Percentiles rank a stretch among this genome's conserved stretches.
Evolutionary conservation across 2,797 vertebrate species (phyloP).

Genomic region (Poeciliopsis presidionis): DNA sequence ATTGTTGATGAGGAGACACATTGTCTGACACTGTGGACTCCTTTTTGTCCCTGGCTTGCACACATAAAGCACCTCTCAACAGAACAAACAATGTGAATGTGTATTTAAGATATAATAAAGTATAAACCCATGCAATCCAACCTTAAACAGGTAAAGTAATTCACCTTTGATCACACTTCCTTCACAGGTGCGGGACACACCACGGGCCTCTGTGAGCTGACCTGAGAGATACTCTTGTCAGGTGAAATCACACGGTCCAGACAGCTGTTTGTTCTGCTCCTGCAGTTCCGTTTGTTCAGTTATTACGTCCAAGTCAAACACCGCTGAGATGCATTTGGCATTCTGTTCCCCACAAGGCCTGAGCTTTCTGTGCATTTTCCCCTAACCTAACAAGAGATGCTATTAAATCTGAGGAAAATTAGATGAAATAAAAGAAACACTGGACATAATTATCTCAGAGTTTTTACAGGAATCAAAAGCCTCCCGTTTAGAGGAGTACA

Average conservation of each 20-base stretch:
- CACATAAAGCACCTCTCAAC: not conserved
- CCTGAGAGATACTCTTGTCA: slow-evolving; percentile 35
- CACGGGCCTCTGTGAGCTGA: slow-evolving; percentile 22
- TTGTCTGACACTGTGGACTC: slow-evolving; percentile 27
- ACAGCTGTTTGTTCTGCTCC: slow-evolving; percentile 49
- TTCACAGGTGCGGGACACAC: slow-evolving; percentile 17
- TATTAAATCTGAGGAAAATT: slow-evolving; percentile 22
- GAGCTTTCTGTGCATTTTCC: slow-evolving; percentile 19
- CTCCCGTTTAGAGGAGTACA: slow-evolving; percentile 7
- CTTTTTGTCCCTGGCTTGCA: not conserved
- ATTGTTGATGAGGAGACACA: slow-evolving; percentile 39
- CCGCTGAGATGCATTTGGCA: slow-evolving; percentile 29
- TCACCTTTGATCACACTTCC: slow-evolving; percentile 28
- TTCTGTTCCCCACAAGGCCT: slow-evolving; percentile 20
- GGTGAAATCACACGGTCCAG: slow-evolving; percentile 42
- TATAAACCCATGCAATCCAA: slow-evolving; percentile 8
- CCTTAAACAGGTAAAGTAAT: slow-evolving; percentile 24
- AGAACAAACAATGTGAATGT: not conserved
- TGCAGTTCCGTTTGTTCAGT: slow-evolving; percentile 48
- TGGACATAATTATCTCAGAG: slow-evolving; percentile 11
- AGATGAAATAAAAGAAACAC: slow-evolving; percentile 20
- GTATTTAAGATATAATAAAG: slow-evolving; percentile 6
- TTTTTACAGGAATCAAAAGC: slow-evolving; percentile 11
- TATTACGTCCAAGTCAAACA: slow-evolving; percentile 47
- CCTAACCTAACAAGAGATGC: slow-evolving; percentile 13